phyloP scores from a whole-genome alignment of 2,888 invertebrate genomes.

The Drosophila neotestacea region DNA sequence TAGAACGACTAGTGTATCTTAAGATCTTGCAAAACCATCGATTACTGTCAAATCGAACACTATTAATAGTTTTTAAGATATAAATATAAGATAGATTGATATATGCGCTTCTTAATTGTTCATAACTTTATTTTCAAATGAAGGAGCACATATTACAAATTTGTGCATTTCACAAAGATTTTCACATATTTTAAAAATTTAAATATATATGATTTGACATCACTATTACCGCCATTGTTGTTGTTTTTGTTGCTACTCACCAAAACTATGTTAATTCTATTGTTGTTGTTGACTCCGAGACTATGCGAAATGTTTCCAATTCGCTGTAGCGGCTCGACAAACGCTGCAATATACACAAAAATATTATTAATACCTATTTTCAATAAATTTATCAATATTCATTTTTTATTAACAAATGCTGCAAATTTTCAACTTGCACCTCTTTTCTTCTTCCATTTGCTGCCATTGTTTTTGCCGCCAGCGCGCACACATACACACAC shows the following conservation, averaged over 20 bases:
- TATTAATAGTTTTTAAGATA: too few relatives aligned
- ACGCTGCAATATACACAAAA: slow-evolving; percentile 9
- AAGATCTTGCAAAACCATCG: too few relatives aligned
- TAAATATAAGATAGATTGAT: too few relatives aligned
- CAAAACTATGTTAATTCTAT: slow-evolving; percentile 2
- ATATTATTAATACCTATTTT: not conserved
- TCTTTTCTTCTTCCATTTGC: slow-evolving; percentile 9
- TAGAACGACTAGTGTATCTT: too few relatives aligned
- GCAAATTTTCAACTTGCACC: slow-evolving; percentile 1
- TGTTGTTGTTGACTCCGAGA: slow-evolving; percentile 37
- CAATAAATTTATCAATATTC: not conserved
- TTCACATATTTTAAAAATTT: too few relatives aligned
- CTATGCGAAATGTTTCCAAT: slow-evolving; percentile 17
- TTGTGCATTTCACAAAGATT: too few relatives aligned
- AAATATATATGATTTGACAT: not conserved
- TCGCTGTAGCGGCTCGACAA: slow-evolving; percentile 7
- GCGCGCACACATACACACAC: slow-evolving; percentile 11
- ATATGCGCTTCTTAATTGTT: too few relatives aligned
- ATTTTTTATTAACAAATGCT: not conserved
- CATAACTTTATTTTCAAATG: too few relatives aligned
- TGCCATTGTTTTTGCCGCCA: slow-evolving; percentile 67
- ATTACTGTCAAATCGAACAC: too few relatives aligned
- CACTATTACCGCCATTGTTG: not conserved
- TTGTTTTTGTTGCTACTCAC: slow-evolving; percentile 17
- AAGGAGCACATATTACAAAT: too few relatives aligned